A percentile compares a stretch with the other conserved stretches of the same genome.
Conservation (phyloP, 2,888 invertebrate species). For the Cantharis nigra region DNA sequence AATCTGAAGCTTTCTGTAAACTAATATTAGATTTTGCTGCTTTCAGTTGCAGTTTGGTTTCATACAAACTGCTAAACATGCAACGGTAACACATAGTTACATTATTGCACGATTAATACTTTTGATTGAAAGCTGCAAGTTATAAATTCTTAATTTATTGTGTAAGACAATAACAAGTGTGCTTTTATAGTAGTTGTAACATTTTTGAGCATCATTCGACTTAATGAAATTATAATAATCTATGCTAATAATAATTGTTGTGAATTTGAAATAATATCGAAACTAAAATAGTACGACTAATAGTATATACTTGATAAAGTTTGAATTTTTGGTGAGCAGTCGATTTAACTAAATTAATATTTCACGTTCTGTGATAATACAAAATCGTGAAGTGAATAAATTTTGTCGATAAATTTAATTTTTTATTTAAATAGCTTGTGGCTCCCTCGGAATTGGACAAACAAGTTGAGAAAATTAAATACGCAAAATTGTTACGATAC, state of each 20-base stretch:
- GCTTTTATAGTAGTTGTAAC: too few relatives aligned
- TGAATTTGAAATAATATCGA: background rate
- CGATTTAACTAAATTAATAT: background rate
- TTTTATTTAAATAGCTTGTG: background rate
- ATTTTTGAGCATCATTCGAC: background rate
- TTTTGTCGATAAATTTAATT: background rate
- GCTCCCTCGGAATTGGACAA: background rate
- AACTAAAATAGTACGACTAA: too few relatives aligned
- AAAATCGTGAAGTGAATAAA: background rate
- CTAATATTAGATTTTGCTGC: conserved; percentile 7
- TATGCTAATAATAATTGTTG: too few relatives aligned
- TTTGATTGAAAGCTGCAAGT: background rate
- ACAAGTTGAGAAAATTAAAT: background rate
- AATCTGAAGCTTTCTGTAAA: background rate
- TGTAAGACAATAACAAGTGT: background rate
- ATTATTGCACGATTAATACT: background rate
- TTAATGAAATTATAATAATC: too few relatives aligned
- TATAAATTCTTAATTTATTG: background rate
- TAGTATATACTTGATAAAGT: background rate
- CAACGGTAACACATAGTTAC: background rate
- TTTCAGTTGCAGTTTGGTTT: background rate
- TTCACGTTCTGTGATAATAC: background rate
- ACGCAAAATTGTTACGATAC: background rate
- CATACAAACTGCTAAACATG: too few relatives aligned
- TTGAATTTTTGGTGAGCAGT: background rate